These are phyloP conservation scores for Seriola quinqueradiata DNA, from an alignment of 2,113 vertebrate genomes.

Conservation along the genomic window DNA sequence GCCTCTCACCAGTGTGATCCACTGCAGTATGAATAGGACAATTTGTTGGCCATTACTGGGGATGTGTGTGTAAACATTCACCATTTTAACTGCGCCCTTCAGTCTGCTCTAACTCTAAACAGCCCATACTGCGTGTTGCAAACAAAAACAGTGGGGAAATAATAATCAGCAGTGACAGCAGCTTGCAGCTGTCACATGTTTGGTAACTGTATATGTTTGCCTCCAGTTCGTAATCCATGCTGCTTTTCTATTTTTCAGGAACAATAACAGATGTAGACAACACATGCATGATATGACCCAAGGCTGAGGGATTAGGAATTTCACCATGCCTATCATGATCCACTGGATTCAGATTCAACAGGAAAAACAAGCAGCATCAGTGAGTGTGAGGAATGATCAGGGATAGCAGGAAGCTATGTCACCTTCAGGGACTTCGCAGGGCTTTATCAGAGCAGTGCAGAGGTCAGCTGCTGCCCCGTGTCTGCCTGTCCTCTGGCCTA, in stretches of 20 bases:
- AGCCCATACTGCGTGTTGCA: constrained; percentile 10
- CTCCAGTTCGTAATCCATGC: constrained; percentile 20
- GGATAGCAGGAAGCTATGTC: constrained; percentile 11
- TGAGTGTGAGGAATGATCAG: neutral
- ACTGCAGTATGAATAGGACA: neutral
- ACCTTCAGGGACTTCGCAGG: constrained; percentile 36
- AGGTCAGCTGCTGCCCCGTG: constrained; percentile 61
- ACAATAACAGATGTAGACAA: constrained; percentile 23
- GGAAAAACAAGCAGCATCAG: neutral
- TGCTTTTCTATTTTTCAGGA: constrained; percentile 4
- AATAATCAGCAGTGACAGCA: constrained; percentile 41
- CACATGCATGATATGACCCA: constrained; percentile 22
- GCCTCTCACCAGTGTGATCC: constrained; percentile 15
- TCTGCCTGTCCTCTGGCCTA: constrained; percentile 44
- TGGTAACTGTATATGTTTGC: constrained; percentile 7
- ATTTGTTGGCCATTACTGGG: constrained; percentile 7
- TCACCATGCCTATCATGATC: neutral
- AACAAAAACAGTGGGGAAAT: constrained; percentile 16
- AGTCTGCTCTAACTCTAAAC: constrained; percentile 30
- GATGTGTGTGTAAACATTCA: constrained; percentile 44
- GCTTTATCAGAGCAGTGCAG: constrained; percentile 58
- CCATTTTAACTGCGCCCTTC: constrained; percentile 25
- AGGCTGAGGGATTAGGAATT: neutral
- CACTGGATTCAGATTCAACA: constrained; percentile 7
- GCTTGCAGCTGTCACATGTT: constrained; percentile 54